phyloP scores from a whole-genome alignment of 2,888 invertebrate genomes.

The Cantharis flavilabris region DNA sequence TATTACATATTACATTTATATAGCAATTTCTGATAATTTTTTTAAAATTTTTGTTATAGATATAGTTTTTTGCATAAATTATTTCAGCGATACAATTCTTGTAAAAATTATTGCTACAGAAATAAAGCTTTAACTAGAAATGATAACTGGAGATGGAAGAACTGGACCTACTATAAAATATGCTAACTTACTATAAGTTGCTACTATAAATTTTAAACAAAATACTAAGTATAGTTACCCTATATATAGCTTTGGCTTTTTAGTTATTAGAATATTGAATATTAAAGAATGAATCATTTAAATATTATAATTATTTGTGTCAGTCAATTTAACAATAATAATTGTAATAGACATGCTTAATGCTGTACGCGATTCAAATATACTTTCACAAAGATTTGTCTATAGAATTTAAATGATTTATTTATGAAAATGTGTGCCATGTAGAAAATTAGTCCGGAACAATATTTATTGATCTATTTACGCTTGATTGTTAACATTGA shows the following conservation, averaged over 20 bases:
- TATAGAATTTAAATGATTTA: background rate
- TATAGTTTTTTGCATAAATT: too few relatives aligned
- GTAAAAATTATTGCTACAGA: too few relatives aligned
- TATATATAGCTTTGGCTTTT: background rate
- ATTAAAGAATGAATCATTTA: background rate
- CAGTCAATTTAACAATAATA: constrained; percentile 3
- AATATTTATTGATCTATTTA: background rate
- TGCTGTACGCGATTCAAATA: constrained; percentile 6
- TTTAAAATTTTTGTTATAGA: too few relatives aligned
- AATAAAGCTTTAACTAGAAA: too few relatives aligned
- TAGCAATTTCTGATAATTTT: too few relatives aligned
- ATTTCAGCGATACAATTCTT: too few relatives aligned
- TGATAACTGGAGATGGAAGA: too few relatives aligned
- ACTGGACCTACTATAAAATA: too few relatives aligned
- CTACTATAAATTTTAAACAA: too few relatives aligned
- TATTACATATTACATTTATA: too few relatives aligned
- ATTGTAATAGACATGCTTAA: constrained; percentile 1
- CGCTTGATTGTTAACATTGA: background rate
- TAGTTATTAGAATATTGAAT: background rate
- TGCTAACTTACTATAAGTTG: too few relatives aligned
- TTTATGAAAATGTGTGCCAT: constrained; percentile 5
- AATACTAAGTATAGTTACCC: too few relatives aligned
- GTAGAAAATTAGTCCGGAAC: constrained; percentile 6
- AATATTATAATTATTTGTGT: constrained; percentile 7
- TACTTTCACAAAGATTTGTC: constrained; percentile 8